Evolutionary conservation across 1,140 invertebrate genomes (phyloP), one percentile per base, ranked within the genome.

Genomic region (Drosophila burlai): DNA sequence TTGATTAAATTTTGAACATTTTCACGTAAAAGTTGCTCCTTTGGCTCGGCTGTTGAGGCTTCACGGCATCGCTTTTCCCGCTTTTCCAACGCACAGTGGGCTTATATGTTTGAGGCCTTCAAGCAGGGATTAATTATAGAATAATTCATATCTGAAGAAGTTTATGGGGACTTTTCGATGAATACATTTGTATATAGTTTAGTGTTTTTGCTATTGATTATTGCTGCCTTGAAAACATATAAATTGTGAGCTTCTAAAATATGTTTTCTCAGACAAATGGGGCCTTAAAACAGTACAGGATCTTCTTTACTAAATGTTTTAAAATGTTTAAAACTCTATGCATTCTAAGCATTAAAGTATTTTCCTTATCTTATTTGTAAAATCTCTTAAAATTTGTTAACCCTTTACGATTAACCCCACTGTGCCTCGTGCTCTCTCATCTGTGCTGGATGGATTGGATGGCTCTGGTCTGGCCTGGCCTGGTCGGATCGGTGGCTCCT

Each of bases 1-100:
- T 91, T 92, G 90, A 91, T 91, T 91, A 91, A 92, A 92, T 90
- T 91, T 92, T 92, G 77, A 91, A 91, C 91, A 81, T 85, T 87
- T 91, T 83, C 89, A 92, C 80, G 85, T 86, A 90, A 91, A 90
- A 85, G 85, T 89, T 89, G 85, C 75, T 89, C 81, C 81, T 89
- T 84, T 83, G 81, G 47, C 63, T 69, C 58, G 49, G 59, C 58
- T 47, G 54, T 52, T 38, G 26, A 42, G 52, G 62, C 63, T 66
- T 40, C 76, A 49, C 54, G 71, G 31, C 54, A 38, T 36, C 52
- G 65, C 72, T 47, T 63, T 74, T 75, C 36, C 58, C 47, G 80
- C 57, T 62, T 58, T 66, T 65, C 46, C 61, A 31, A 55, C 21
- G 54, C 36, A 55, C 54, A 55, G 54, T 55, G 54, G 54, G 0